Percentiles rank a stretch among this genome's conserved stretches.
Evolutionary conservation across 2,888 invertebrate genomes (phyloP).

Genomic region (Andricus curvator): DNA sequence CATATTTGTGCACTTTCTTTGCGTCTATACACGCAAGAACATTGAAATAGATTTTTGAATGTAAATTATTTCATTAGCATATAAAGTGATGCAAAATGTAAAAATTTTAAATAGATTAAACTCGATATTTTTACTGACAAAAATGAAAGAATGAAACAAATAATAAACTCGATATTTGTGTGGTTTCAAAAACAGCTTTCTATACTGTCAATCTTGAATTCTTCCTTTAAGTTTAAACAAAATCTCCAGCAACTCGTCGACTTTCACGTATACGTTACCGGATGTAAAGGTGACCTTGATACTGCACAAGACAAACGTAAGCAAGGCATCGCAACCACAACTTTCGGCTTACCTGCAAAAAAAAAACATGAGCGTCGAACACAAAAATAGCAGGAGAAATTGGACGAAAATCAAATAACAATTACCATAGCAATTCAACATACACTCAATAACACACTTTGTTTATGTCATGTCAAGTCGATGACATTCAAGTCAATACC

Average conservation of each 20-base stretch:
- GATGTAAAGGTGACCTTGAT: slow-evolving; percentile 34
- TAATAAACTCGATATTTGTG: not conserved
- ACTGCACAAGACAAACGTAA: slow-evolving; percentile 25
- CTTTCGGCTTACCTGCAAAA: slow-evolving; percentile 37
- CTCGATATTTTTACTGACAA: too few species aligned
- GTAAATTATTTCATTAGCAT: not conserved
- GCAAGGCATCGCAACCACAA: slow-evolving; percentile 4
- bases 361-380: slow-evolving; percentile 16
- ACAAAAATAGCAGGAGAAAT: not conserved
- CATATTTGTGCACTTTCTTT: too few species aligned
- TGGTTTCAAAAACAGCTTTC: slow-evolving; percentile 28
- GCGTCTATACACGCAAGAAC: too few species aligned
- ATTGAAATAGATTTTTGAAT: not conserved
- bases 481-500: too few species aligned
- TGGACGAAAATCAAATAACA: not conserved
- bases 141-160: too few species aligned
- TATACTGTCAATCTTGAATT: slow-evolving; percentile 33
- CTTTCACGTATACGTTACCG: slow-evolving; percentile 32
- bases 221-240: slow-evolving; percentile 28
- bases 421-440: too few species aligned
- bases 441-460: too few species aligned
- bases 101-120: too few species aligned
- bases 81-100: not conserved
- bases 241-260: slow-evolving; percentile 25
- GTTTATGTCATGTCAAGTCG: too few species aligned